These are phyloP conservation scores for Sialia sialis DNA, from an alignment of 2,113 vertebrate genomes.

Conservation along the genomic window DNA sequence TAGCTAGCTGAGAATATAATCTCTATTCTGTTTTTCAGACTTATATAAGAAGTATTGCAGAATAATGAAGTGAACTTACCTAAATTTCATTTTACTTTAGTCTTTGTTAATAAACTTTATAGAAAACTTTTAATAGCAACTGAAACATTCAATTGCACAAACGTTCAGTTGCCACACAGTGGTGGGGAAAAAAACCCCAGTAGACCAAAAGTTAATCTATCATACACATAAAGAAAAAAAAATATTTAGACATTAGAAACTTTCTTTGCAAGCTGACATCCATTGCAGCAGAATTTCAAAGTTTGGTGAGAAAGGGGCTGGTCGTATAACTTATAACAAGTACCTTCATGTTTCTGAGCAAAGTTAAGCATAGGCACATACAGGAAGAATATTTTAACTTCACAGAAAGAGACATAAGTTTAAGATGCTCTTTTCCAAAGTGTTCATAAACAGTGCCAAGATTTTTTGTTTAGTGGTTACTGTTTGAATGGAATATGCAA, in stretches of 20 bases:
- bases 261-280: not conserved
- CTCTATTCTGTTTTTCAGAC: not conserved
- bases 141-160: not conserved
- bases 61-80: not conserved
- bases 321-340: not conserved
- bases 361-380: not conserved
- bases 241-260: not conserved
- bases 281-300: not conserved
- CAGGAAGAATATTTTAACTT: not conserved
- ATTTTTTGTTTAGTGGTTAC: not conserved
- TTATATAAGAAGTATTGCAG: not conserved
- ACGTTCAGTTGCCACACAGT: not conserved
- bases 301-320: not conserved
- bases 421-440: not conserved
- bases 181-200: not conserved
- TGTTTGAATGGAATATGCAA: not conserved
- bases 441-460: not conserved
- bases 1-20: not conserved
- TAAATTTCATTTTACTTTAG: not conserved
- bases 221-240: not conserved
- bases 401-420: not conserved
- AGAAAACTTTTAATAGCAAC: not conserved
- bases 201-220: not conserved
- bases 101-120: not conserved
- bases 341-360: not conserved